phyloP scores from a whole-genome alignment of 2,888 invertebrate species.

The Aleiodes alternator region DNA sequence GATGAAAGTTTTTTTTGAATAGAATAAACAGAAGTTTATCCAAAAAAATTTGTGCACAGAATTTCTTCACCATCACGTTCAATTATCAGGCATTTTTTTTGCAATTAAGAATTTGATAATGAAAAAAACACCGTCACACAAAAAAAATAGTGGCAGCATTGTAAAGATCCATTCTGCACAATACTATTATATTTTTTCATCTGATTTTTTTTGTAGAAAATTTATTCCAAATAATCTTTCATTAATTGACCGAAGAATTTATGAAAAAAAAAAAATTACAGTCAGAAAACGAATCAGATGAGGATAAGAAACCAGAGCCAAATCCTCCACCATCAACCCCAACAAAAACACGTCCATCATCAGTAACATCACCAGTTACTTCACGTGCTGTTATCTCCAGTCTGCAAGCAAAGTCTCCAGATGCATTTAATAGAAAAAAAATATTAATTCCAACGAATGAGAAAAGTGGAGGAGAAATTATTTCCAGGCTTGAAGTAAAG shows the following conservation, averaged over 20 bases:
- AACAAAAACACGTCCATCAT: conserved; percentile 60
- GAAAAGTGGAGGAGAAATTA: background rate
- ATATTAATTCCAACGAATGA: conserved; percentile 23
- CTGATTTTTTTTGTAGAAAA: too few species aligned
- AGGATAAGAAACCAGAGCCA: conserved; percentile 56
- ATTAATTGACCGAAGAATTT: background rate
- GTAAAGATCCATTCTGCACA: background rate
- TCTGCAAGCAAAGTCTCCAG: conserved; percentile 56
- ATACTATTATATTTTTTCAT: too few species aligned
- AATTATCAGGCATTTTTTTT: conserved; percentile 13
- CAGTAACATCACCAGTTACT: conserved; percentile 63
- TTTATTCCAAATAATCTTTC: background rate
- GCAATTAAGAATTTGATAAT: background rate
- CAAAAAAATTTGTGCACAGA: conserved; percentile 19
- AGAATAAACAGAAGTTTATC: background rate
- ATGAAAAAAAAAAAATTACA: conserved; percentile 19
- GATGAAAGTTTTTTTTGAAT: conserved; percentile 17
- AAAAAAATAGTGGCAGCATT: background rate
- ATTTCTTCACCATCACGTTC: conserved; percentile 24
- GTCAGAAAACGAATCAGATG: conserved; percentile 21
- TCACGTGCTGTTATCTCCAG: conserved; percentile 65
- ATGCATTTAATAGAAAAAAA: conserved; percentile 42
- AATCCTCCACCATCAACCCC: conserved; percentile 69
- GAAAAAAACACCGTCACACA: conserved; percentile 1
- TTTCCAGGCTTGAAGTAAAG: too few species aligned